A percentile compares a stretch with the other conserved stretches of the same genome.
These are phyloP conservation scores for Sphaeramia orbicularis DNA, from an alignment of 2,797 vertebrate species.

Conservation along the genomic window DNA sequence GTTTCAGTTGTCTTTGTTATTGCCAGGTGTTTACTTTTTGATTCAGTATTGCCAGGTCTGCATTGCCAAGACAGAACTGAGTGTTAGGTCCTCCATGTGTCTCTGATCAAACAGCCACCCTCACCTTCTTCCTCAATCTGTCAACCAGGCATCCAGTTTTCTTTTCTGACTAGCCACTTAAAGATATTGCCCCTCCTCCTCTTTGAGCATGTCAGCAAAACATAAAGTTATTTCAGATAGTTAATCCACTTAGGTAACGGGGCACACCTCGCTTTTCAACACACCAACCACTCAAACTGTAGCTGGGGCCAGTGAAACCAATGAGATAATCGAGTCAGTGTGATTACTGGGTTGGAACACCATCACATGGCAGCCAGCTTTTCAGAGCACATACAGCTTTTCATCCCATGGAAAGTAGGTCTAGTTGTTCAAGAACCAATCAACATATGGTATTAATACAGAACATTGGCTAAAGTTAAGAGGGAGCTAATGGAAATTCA, in stretches of 20 bases:
- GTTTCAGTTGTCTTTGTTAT: constrained; percentile 17
- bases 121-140: constrained; percentile 28
- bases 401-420: constrained; percentile 13
- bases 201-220: constrained; percentile 15
- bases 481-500: neutral
- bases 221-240: constrained; percentile 7
- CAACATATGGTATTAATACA: constrained; percentile 20
- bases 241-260: constrained; percentile 13
- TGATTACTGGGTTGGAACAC: constrained; percentile 29
- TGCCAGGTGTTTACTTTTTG: constrained; percentile 20
- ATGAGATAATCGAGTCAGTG: constrained; percentile 8
- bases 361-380: constrained; percentile 17
- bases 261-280: constrained; percentile 4
- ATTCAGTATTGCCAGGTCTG: neutral
- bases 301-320: constrained; percentile 15
- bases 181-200: constrained; percentile 22
- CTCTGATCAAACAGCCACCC: constrained; percentile 26
- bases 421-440: constrained; percentile 24
- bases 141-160: constrained; percentile 27
- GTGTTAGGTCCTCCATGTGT: constrained; percentile 6
- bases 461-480: neutral
- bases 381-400: constrained; percentile 14
- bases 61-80: constrained; percentile 4
- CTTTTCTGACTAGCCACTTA: constrained; percentile 23
- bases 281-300: constrained; percentile 1